A percentile compares a stretch with the other conserved stretches of the same genome.
These are phyloP conservation scores for Pangasianodon gigas DNA, from an alignment of 2,113 vertebrate species.

Conservation along the genomic window DNA sequence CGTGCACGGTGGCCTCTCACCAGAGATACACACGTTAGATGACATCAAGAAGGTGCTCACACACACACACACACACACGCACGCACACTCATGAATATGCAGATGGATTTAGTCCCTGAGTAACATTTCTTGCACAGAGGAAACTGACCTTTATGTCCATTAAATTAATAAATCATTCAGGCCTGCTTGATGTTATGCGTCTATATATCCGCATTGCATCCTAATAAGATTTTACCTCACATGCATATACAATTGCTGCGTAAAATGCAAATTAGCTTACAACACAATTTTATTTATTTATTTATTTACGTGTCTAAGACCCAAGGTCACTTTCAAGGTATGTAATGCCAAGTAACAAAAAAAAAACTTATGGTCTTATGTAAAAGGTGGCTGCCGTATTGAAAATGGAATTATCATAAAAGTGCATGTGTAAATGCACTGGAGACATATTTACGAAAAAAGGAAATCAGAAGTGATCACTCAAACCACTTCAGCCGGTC, in stretches of 20 bases:
- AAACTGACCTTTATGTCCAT: constrained; percentile 18
- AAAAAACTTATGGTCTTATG: neutral
- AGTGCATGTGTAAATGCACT: neutral
- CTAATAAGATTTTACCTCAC: neutral
- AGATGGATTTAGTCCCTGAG: neutral
- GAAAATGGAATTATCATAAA: neutral
- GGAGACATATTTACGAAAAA: neutral
- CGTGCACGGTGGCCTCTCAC: constrained; percentile 80
- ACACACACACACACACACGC: constrained; percentile 51
- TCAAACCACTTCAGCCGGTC: neutral
- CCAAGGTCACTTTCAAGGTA: neutral
- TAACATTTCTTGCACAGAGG: neutral
- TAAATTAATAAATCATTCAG: constrained; percentile 13
- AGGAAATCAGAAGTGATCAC: neutral
- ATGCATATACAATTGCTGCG: neutral
- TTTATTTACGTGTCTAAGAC: neutral
- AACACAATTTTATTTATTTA: neutral
- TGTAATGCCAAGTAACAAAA: neutral
- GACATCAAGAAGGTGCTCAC: constrained; percentile 78
- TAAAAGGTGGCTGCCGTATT: neutral
- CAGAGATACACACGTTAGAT: constrained; percentile 81
- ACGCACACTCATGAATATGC: constrained; percentile 4
- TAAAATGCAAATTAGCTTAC: neutral
- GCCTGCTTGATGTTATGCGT: neutral
- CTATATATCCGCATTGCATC: neutral